Evolutionary conservation across 2,113 vertebrate genomes (phyloP).

Genomic region (Pterocles gutturalis): DNA sequence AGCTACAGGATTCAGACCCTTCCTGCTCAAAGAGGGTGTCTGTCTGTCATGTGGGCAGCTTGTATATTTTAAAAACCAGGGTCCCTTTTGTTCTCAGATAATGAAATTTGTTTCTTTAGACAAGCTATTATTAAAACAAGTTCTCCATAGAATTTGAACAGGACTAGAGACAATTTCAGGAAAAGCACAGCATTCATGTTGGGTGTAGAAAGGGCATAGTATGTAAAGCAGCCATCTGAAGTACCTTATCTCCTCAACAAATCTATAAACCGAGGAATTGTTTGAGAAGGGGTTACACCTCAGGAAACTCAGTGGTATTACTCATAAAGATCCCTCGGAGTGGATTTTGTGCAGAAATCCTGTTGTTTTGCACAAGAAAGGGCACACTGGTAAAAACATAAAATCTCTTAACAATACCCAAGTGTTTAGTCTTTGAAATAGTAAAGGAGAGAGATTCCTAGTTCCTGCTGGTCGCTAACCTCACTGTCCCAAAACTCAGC

Average conservation of each 20-base stretch:
- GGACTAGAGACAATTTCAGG: conserved; percentile 54
- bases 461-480: not conserved
- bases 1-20: not conserved
- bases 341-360: not conserved
- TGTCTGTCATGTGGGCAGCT: not conserved
- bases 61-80: conserved; percentile 32
- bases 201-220: not conserved
- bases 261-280: not conserved
- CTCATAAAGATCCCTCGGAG: not conserved
- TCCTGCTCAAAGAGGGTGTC: not conserved
- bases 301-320: conserved; percentile 12
- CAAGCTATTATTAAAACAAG: conserved; percentile 32
- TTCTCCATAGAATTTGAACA: conserved; percentile 6
- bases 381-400: not conserved
- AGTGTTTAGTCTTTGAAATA: not conserved
- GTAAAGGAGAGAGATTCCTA: not conserved
- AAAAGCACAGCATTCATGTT: conserved; percentile 1
- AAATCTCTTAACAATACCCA: not conserved
- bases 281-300: conserved; percentile 9
- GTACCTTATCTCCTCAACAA: conserved; percentile 9
- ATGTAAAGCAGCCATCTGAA: not conserved
- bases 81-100: conserved; percentile 18
- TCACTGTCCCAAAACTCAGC: not conserved
- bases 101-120: conserved; percentile 36
- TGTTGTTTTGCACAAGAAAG: not conserved